Conservation (phyloP, 2,888 invertebrate species). For the Fragum sueziense region DNA sequence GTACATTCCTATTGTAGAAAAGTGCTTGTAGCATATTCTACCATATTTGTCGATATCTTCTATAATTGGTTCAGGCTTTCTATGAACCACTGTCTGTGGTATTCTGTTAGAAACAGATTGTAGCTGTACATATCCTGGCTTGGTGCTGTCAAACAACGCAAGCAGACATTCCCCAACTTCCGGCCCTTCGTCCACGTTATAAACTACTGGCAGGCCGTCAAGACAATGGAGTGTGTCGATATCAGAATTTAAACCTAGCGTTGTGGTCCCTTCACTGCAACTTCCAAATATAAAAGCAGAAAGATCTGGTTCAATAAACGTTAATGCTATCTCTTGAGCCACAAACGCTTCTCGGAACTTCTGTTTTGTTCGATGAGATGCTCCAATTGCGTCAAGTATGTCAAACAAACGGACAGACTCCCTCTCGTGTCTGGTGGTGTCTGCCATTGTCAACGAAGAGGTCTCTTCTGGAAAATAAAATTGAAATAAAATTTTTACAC, state of each 20-base stretch:
- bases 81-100: neutral
- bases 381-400: neutral
- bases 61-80: neutral
- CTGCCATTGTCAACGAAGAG: too few species aligned
- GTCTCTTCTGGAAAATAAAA: too few species aligned
- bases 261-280: conserved; percentile 21
- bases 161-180: neutral
- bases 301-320: neutral
- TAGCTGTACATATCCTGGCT: conserved; percentile 26
- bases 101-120: conserved; percentile 1
- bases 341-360: neutral
- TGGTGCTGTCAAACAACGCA: conserved; percentile 12
- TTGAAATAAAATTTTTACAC: too few species aligned
- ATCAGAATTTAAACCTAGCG: conserved; percentile 23
- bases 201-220: neutral
- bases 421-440: too few species aligned
- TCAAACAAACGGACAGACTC: neutral
- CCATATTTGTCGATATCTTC: neutral
- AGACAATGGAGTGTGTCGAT: conserved; percentile 12
- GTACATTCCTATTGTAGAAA: neutral
- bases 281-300: conserved; percentile 17
- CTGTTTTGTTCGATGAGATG: neutral
- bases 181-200: neutral
- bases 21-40: neutral
- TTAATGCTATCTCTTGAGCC: neutral